Percentiles rank a stretch among this genome's conserved stretches.
Evolutionary conservation across 2,797 vertebrate genomes (phyloP).

Genomic region (Caiman crocodilus): DNA sequence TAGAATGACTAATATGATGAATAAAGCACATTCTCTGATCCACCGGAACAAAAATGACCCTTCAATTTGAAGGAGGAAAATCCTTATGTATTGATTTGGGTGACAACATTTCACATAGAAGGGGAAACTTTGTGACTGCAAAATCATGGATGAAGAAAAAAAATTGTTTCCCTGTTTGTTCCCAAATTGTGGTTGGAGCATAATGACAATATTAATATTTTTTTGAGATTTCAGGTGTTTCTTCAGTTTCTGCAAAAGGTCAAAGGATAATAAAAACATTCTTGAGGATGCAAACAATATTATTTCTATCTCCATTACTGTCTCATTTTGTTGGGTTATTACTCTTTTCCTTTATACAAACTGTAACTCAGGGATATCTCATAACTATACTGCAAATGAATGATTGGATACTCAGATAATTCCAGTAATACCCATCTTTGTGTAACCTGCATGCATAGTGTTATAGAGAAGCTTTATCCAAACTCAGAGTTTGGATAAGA

Average conservation of each 20-base stretch:
- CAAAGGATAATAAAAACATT: neutral
- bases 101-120: neutral
- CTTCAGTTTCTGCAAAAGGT: neutral
- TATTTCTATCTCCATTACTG: neutral
- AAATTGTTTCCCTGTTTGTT: neutral
- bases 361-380: no score
- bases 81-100: neutral
- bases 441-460: rapidly evolving
- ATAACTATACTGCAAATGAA: neutral
- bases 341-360: neutral
- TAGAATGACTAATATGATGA: neutral
- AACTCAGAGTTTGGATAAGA: neutral
- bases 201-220: neutral
- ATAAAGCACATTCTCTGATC: neutral
- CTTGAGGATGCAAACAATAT: neutral
- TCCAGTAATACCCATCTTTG: rapidly evolving
- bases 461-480: neutral
- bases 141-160: neutral
- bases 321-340: neutral
- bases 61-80: neutral
- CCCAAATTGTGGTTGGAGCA: neutral
- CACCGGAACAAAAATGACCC: neutral
- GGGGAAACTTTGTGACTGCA: rapidly evolving
- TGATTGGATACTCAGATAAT: neutral
- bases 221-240: neutral